Percentiles rank a stretch among this genome's conserved stretches.
Evolutionary conservation across 1,140 invertebrate genomes (phyloP).

Genomic region (Drosophila nigrodunni): DNA sequence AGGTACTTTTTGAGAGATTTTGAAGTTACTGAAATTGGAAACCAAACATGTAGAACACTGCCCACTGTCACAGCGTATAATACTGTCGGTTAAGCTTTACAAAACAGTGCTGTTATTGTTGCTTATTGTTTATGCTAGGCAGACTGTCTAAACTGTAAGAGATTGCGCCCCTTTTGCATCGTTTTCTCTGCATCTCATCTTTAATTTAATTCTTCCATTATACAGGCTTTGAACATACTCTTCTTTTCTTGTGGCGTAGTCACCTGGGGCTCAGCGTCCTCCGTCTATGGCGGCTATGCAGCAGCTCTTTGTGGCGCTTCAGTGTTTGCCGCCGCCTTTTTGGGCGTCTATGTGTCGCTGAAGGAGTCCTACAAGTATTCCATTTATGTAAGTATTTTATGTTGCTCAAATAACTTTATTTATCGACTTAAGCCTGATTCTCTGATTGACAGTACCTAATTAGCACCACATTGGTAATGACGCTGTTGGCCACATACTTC

Average conservation of each 20-base stretch:
- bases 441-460: constrained; percentile 47
- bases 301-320: constrained; percentile 49
- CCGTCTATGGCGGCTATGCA: constrained; percentile 60
- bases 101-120: background rate
- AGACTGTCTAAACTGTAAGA: background rate
- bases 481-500: constrained; percentile 56
- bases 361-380: constrained; percentile 74
- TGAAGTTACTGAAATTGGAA: no score
- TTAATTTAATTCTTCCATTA: background rate
- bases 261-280: constrained; percentile 65
- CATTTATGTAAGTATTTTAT: constrained; percentile 55
- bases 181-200: background rate
- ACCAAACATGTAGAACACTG: no score
- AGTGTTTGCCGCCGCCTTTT: constrained; percentile 56
- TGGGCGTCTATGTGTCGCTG: constrained; percentile 64
- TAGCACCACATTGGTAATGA: constrained; percentile 47
- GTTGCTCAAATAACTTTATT: background rate
- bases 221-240: constrained; percentile 62
- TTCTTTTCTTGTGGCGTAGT: constrained; percentile 78
- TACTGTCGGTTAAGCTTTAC: no score
- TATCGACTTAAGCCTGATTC: background rate
- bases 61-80: no score
- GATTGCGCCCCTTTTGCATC: background rate
- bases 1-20: no score
- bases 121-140: no score